Percentiles rank a stretch among this genome's conserved stretches.
Conservation (phyloP, 1,140 invertebrate species). For the Drosophila ficusphila region DNA sequence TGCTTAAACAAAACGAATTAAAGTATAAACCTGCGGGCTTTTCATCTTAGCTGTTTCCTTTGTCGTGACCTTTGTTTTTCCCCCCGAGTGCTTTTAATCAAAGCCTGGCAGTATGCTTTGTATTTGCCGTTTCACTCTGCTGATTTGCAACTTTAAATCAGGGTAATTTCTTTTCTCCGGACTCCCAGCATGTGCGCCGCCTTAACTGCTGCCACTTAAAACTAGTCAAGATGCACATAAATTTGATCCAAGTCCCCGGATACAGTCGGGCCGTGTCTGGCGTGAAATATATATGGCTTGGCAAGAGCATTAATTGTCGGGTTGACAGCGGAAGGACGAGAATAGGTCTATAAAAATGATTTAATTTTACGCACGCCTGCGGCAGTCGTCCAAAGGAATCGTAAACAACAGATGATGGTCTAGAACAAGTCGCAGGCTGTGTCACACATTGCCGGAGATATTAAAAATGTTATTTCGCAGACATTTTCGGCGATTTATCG, state of each 20-base stretch:
- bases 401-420: constrained; percentile 25
- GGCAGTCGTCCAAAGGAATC: constrained; percentile 5
- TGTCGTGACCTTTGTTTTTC: constrained; percentile 25
- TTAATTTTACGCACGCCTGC: constrained; percentile 73
- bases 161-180: constrained; percentile 13
- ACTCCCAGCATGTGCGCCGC: constrained; percentile 47
- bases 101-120: constrained; percentile 45
- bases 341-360: constrained; percentile 71
- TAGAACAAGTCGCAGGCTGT: constrained; percentile 30
- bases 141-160: constrained; percentile 57
- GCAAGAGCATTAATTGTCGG: constrained; percentile 64
- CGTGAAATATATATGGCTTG: constrained; percentile 54
- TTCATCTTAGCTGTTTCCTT: constrained; percentile 7
- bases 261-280: constrained; percentile 30
- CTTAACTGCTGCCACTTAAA: constrained; percentile 51
- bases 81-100: constrained; percentile 55
- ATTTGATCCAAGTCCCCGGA: constrained; percentile 28
- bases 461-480: constrained; percentile 34
- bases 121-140: constrained; percentile 5
- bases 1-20: constrained; percentile 47
- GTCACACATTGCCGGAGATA: constrained; percentile 28
- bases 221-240: constrained; percentile 59
- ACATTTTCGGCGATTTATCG: constrained; percentile 36
- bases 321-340: constrained; percentile 32
- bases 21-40: constrained; percentile 26